phyloP scores from a whole-genome alignment of 2,888 invertebrate genomes.

The Aradus depressus region DNA sequence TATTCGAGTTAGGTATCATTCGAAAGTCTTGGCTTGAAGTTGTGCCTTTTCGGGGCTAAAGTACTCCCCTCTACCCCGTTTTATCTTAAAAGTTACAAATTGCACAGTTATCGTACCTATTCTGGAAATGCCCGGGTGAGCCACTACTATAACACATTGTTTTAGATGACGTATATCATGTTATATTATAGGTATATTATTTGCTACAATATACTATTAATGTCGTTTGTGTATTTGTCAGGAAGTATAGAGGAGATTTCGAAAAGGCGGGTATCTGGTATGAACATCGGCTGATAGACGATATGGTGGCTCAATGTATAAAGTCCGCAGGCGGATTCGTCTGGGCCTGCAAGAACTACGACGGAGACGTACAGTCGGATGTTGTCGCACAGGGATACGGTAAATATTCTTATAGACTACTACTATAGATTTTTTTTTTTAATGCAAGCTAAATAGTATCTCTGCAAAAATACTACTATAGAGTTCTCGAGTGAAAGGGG shows the following conservation, averaged over 20 bases:
- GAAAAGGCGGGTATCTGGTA: conserved; percentile 75
- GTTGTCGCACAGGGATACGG: conserved; percentile 64
- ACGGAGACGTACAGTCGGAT: conserved; percentile 85
- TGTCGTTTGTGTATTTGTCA: conserved; percentile 34
- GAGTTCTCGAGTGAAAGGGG: too few relatives aligned
- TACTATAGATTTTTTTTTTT: background rate
- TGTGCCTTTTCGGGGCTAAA: too few relatives aligned
- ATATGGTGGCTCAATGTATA: conserved; percentile 79
- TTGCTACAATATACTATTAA: background rate
- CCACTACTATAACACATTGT: too few relatives aligned
- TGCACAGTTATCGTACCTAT: too few relatives aligned
- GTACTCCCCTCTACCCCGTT: too few relatives aligned
- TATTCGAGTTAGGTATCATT: too few relatives aligned
- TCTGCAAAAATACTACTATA: too few relatives aligned
- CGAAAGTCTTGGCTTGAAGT: too few relatives aligned
- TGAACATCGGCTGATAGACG: conserved; percentile 82
- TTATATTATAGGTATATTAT: background rate
- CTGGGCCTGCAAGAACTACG: conserved; percentile 90
- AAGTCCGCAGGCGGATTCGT: conserved; percentile 79
- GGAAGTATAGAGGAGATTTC: conserved; percentile 61
- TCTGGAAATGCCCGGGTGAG: too few relatives aligned
- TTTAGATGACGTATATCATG: background rate
- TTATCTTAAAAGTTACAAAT: too few relatives aligned
- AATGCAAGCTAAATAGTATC: background rate
- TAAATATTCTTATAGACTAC: conserved; percentile 26